Evolutionary conservation across 1,140 invertebrate species (phyloP), one percentile per base, ranked within the genome.

Genomic region (Colletes gigas): DNA sequence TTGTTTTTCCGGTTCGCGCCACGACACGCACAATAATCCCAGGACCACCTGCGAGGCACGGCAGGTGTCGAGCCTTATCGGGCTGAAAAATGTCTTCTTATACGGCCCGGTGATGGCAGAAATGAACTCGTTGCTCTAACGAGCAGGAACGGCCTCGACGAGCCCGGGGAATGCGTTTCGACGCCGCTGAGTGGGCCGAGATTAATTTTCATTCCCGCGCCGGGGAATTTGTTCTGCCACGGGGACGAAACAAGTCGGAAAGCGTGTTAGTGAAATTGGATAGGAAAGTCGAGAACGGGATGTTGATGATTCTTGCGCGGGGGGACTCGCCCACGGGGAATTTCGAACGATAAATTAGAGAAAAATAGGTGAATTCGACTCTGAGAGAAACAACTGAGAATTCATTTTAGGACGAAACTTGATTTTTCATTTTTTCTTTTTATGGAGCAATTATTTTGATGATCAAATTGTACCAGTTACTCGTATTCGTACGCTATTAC

Each of bases 1-100:
- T 69, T 52, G 55, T 55, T 57, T 68, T 44, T n/a, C n/a, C 4
- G 7, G 2, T 10, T 21, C 19, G 30, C 39, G 50, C 17, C 55
- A 62, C 69, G 63, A 82, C 70, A 54, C 39, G 83, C 66, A 57
- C 71, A 67, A 76, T 77, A 81, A 80, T 63, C 67, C 41, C 8
- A 52, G 30, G 74, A 67, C 82, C 86, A 84, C 82, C 86, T 82
- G 69, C 63, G 76, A 76, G 63, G 82, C 78, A 19, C 67, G 52
- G 81, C 78, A 63, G 77, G 76, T 71, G 76, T 72, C n/a, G 63
- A n/a, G 21, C 7, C 52, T 66, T 66, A 50, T 78, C 70, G 8
- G 17, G 21, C 52, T 80, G 21, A 59, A 67, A 57, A 80, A 50
- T 19, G 44, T 60, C 12, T 66, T 39, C 15, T 47, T 17, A 6